Base-by-base conservation (phyloP, 53 echinoderm and acorn worm species). In the Stichopus horrens region DNA sequence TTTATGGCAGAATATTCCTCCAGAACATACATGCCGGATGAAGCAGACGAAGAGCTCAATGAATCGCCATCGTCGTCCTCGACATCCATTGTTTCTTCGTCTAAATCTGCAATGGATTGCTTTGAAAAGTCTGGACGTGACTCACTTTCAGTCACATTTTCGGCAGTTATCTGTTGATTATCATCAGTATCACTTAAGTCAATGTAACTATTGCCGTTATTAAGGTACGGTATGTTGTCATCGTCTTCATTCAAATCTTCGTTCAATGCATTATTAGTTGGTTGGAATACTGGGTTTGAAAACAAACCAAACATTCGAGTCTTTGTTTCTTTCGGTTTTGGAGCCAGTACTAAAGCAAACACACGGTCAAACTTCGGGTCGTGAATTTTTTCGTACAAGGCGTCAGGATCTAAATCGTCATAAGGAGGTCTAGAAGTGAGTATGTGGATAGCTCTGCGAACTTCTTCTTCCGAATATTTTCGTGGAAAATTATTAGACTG, bases 341-440 rank as follows among this genome's bases (percentile, higher is more conserved):
- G 83, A 19, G 83, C n/a, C 21, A 83, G 6, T n/a, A 83, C 83
- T 23, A 83, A 63, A 37, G 83, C 83, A 83, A 83, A 83, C 7
- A 83, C 83, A 20, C 83, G 83, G 16, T 63, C 63, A 63, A 63
- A 16, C 16, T 16, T 16, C 9, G 63, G 63, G 10, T 16, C 63
- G 16, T 59, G 59, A 19, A 83, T 59, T 23, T 21, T 21, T 37
- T 58, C 20, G 83, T 59, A 83, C 9, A 83, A 60, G 65, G 16
- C 10, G 11, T 58, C 83, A 57, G 58, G 51, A 6, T 63, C 83
- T 8, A 60, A 9, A 59, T 23, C 65, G 18, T 79, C 79, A 59
- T 83, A 83, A 4, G 83, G 83, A 60, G 83, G 83, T n/a, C 56
- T 55, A 18, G 83, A 83, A 58, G 83, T 83, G 56, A 83, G 83